phyloP scores from a whole-genome alignment of 2,797 vertebrate genomes.

The Falco rusticolus region DNA sequence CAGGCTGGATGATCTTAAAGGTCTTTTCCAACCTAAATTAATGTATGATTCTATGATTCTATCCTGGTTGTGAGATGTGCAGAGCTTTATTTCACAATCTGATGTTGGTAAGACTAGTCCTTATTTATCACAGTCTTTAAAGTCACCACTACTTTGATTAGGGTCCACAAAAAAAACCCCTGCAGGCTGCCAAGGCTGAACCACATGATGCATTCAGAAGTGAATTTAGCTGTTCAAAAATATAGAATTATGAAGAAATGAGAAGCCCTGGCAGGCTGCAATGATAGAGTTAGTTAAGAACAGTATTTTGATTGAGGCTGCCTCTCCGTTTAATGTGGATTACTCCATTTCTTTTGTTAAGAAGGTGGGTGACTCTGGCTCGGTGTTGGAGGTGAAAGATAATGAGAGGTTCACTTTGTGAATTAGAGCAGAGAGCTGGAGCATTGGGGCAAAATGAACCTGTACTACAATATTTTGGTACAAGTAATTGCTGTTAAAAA shows the following conservation, averaged over 20 bases:
- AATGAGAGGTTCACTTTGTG: neutral
- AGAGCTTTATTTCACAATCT: neutral
- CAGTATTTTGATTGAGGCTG: neutral
- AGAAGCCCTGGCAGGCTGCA: neutral
- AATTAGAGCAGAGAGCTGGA: neutral
- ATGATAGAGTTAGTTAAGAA: neutral
- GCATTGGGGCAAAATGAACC: neutral
- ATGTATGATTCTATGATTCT: neutral
- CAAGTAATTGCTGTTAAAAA: neutral
- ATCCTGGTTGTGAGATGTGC: neutral
- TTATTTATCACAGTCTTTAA: neutral
- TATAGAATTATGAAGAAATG: neutral
- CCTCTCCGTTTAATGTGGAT: neutral
- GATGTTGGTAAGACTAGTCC: neutral
- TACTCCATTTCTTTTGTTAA: neutral
- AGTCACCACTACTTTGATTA: neutral
- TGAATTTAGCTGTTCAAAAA: constrained; percentile 1
- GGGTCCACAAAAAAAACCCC: neutral
- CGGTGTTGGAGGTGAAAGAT: neutral
- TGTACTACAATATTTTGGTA: neutral
- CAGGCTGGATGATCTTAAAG: too few relatives aligned
- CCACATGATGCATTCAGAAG: neutral
- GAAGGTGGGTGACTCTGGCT: neutral
- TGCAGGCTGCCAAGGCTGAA: neutral
- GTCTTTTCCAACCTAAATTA: too few relatives aligned